phyloP scores from a whole-genome alignment of 2,888 invertebrate genomes.

The Protula sp. region DNA sequence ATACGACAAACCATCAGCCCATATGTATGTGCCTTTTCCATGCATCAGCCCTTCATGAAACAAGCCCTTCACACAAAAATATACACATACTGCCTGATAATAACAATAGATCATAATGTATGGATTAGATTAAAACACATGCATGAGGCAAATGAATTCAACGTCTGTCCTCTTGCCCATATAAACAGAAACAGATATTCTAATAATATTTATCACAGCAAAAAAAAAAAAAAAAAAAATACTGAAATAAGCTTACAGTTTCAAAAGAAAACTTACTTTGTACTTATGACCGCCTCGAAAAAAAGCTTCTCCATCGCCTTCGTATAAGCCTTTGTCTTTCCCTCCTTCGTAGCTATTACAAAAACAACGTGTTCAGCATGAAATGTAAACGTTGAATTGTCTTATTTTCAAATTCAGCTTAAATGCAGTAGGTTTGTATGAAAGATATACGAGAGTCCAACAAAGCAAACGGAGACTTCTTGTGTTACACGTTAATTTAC shows the following conservation, averaged over 20 bases:
- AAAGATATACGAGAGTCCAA: too few relatives aligned
- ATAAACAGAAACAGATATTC: too few relatives aligned
- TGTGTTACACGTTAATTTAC: too few relatives aligned
- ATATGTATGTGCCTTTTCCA: constrained; percentile 51
- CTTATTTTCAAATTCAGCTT: too few relatives aligned
- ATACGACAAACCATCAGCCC: constrained; percentile 50
- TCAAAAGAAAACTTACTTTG: constrained; percentile 29
- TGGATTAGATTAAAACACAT: too few relatives aligned
- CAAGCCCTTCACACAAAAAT: constrained; percentile 36
- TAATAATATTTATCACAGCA: neutral
- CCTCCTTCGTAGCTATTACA: constrained; percentile 49
- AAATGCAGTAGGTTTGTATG: too few relatives aligned
- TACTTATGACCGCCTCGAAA: constrained; percentile 49
- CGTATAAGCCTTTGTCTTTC: constrained; percentile 45
- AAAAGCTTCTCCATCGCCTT: constrained; percentile 45
- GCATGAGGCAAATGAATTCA: too few relatives aligned
- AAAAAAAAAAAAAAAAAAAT: constrained; percentile 10
- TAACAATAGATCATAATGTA: too few relatives aligned
- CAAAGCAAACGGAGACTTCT: too few relatives aligned
- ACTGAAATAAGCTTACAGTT: constrained; percentile 4
- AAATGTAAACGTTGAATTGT: too few relatives aligned
- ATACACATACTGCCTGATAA: too few relatives aligned
- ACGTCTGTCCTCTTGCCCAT: too few relatives aligned
- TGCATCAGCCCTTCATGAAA: constrained; percentile 53
- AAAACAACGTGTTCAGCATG: neutral